A percentile compares a stretch with the other conserved stretches of the same genome.
phyloP scores from a whole-genome alignment of 2,888 invertebrate species.

The Podotricha telesiphe region DNA sequence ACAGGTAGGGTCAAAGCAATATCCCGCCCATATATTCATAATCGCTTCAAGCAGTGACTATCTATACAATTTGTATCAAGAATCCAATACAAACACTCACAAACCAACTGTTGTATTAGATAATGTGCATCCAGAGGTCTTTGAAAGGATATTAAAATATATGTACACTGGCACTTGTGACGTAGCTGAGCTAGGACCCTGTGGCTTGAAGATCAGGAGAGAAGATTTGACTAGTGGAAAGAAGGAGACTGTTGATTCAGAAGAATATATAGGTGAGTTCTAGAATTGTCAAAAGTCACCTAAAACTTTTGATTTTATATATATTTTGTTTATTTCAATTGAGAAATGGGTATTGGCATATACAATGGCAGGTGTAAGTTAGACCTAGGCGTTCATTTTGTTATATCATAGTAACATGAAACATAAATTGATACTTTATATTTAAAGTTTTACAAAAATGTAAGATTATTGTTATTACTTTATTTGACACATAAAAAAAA shows the following conservation, averaged over 20 bases:
- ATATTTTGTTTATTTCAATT: no score
- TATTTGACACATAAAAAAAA: no score
- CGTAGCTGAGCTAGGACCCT: conserved; percentile 80
- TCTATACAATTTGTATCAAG: conserved; percentile 82
- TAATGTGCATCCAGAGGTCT: conserved; percentile 85
- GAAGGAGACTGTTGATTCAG: conserved; percentile 50
- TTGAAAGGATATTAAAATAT: conserved; percentile 86
- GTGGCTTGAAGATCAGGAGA: conserved; percentile 71
- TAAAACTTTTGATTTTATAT: not conserved
- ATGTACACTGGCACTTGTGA: conserved; percentile 89
- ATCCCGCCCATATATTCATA: conserved; percentile 89
- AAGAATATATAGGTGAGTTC: conserved; percentile 61
- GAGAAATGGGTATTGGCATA: no score
- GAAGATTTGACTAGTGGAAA: conserved; percentile 61
- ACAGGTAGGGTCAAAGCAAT: conserved; percentile 84
- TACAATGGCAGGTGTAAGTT: no score
- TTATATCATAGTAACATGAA: no score
- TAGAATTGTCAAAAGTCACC: not conserved
- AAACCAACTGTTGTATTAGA: conserved; percentile 75
- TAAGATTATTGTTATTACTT: no score
- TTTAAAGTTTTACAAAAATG: no score
- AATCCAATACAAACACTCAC: conserved; percentile 57
- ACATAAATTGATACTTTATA: no score
- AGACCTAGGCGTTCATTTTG: no score
- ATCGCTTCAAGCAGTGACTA: conserved; percentile 86